These are phyloP conservation scores for Perca flavescens DNA, from an alignment of 2,113 vertebrate species.

Conservation along the genomic window DNA sequence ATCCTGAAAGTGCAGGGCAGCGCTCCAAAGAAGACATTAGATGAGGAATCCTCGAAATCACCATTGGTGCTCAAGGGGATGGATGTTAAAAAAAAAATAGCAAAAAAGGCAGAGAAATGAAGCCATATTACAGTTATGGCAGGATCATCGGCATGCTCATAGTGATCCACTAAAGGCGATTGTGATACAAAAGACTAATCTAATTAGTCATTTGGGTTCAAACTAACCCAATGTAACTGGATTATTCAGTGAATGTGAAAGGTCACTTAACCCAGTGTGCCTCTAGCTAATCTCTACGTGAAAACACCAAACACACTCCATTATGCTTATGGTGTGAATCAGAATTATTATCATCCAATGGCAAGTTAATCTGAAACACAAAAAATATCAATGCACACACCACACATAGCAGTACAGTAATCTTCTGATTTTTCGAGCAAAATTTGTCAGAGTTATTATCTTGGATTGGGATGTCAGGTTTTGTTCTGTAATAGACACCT, in stretches of 20 bases:
- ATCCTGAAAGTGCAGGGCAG: conserved; percentile 69
- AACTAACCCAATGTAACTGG: conserved; percentile 80
- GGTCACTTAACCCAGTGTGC: conserved; percentile 82
- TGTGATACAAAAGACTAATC: conserved; percentile 78
- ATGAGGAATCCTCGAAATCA: conserved; percentile 70
- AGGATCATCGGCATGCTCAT: conserved; percentile 50
- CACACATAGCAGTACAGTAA: background rate
- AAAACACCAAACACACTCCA: conserved; percentile 62
- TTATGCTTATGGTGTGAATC: conserved; percentile 53
- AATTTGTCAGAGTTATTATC: conserved; percentile 63
- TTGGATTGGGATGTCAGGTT: conserved; percentile 66
- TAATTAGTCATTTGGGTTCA: conserved; percentile 83
- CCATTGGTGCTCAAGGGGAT: conserved; percentile 62
- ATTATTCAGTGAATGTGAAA: conserved; percentile 84
- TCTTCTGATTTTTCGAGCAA: conserved; percentile 10
- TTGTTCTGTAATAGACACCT: conserved; percentile 65
- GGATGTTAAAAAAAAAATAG: conserved; percentile 25
- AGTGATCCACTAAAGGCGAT: conserved; percentile 73
- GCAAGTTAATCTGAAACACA: conserved; percentile 27
- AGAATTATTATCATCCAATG: conserved; percentile 43
- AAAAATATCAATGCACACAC: conserved; percentile 27
- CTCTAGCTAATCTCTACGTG: conserved; percentile 67
- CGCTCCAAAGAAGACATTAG: conserved; percentile 67
- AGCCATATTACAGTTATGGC: conserved; percentile 49
- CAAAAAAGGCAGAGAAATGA: conserved; percentile 13